A percentile compares a stretch with the other conserved stretches of the same genome.
Conservation (phyloP, 2,113 vertebrate species). For the Plecotus auritus region DNA sequence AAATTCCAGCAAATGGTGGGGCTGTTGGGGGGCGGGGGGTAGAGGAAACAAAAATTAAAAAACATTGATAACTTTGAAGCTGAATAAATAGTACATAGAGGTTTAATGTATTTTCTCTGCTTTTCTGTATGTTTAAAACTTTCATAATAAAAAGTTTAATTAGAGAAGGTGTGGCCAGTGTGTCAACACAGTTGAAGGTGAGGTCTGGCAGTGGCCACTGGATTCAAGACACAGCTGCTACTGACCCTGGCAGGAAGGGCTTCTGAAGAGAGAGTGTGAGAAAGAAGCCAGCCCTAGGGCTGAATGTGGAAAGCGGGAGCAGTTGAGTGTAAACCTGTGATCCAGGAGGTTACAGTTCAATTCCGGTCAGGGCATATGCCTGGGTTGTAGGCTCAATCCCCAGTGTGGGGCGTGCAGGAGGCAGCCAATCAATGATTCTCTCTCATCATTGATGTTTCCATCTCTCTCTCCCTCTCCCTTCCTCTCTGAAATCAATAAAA, state of each 20-base stretch:
- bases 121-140: neutral
- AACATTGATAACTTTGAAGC: neutral
- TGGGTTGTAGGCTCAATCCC: too few relatives aligned
- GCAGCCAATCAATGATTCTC: too few relatives aligned
- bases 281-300: neutral
- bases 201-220: neutral
- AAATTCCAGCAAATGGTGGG: neutral
- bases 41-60: neutral
- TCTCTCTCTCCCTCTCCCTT: too few relatives aligned
- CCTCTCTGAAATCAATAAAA: too few relatives aligned
- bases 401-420: too few relatives aligned
- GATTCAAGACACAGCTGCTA: neutral
- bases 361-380: too few relatives aligned
- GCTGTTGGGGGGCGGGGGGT: fast-evolving
- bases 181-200: neutral
- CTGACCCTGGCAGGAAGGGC: neutral
- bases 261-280: neutral
- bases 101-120: neutral
- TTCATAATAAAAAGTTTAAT: neutral
- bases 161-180: neutral
- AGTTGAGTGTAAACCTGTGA: too few relatives aligned
- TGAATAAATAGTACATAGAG: neutral
- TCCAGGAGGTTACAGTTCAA: too few relatives aligned
- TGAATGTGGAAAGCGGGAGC: neutral
- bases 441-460: too few relatives aligned